Evolutionary conservation across 2,113 vertebrate species (phyloP).

Genomic region (Cyrtonyx montezumae): DNA sequence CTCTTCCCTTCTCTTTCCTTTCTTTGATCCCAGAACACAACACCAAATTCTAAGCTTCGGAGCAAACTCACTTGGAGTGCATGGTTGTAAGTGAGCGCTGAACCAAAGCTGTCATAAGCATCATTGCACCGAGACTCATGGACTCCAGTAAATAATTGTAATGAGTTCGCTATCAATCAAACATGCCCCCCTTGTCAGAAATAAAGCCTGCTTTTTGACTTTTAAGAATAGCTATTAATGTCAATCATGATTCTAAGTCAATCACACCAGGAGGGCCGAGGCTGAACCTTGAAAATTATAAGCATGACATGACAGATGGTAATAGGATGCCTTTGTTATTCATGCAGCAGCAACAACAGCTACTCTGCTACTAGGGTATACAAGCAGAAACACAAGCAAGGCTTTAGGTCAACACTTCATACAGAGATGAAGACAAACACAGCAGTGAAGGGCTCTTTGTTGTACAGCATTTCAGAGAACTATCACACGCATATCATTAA

Average conservation of each 20-base stretch:
- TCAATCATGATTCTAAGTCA: slow-evolving; percentile 11
- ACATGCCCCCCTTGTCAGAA: slow-evolving; percentile 14
- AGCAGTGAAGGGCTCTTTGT: not conserved
- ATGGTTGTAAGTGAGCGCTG: not conserved
- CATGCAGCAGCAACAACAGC: not conserved
- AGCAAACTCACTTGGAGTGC: not conserved
- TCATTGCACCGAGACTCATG: not conserved
- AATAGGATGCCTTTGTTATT: slow-evolving; percentile 36
- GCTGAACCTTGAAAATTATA: not conserved
- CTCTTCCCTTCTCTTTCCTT: not conserved
- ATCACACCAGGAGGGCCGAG: fast-evolving
- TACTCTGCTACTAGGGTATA: slow-evolving; percentile 8
- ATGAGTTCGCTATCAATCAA: slow-evolving; percentile 33
- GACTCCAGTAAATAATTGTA: not conserved
- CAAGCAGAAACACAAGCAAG: slow-evolving; percentile 3
- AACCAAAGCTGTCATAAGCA: slow-evolving; percentile 35
- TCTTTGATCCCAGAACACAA: fast-evolving
- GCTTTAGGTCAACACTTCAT: slow-evolving; percentile 15
- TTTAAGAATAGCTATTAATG: slow-evolving; percentile 31
- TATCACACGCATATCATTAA: not conserved
- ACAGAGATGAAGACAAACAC: not conserved
- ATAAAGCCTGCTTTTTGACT: slow-evolving; percentile 2
- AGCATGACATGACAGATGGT: slow-evolving; percentile 50
- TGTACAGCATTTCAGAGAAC: not conserved
- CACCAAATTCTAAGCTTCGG: not conserved